Conservation (phyloP, 35 echinoderm and acorn worm species). For the Patiria miniata region DNA sequence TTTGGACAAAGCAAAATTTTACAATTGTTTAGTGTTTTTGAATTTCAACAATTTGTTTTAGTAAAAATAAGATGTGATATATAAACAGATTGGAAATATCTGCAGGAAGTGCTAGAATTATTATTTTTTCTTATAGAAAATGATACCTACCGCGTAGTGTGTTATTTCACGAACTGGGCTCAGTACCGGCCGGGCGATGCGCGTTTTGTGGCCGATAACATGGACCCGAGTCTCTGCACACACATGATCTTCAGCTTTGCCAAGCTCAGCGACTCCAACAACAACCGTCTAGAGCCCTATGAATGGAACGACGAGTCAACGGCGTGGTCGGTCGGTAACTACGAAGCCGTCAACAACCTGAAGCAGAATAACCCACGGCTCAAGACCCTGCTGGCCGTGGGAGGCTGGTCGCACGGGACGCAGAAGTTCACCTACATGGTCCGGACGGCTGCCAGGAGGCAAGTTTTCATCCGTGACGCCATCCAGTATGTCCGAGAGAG, state of each 20-base stretch:
- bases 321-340: conserved; percentile 43
- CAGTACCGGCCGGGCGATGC: conserved; percentile 44
- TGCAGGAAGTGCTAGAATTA: no score
- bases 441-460: background rate
- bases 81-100: no score
- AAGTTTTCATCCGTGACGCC: conserved; percentile 31
- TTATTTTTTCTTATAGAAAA: no score
- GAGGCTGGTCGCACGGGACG: conserved; percentile 50
- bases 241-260: conserved; percentile 57
- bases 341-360: conserved; percentile 33
- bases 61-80: no score
- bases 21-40: no score
- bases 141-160: conserved; percentile 3
- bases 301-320: conserved; percentile 58
- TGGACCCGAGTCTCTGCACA: conserved; percentile 58
- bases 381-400: conserved; percentile 40
- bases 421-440: conserved; percentile 37
- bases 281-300: conserved; percentile 31
- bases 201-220: conserved; percentile 13
- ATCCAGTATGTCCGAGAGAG: conserved; percentile 22
- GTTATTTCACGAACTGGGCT: conserved; percentile 70
- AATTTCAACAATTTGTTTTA: no score
- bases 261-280: conserved; percentile 25
- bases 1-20: no score
- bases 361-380: conserved; percentile 26